A percentile compares a stretch with the other conserved stretches of the same genome.
Conservation (phyloP, 1,140 invertebrate genomes). For the Centruroides vittatus region DNA sequence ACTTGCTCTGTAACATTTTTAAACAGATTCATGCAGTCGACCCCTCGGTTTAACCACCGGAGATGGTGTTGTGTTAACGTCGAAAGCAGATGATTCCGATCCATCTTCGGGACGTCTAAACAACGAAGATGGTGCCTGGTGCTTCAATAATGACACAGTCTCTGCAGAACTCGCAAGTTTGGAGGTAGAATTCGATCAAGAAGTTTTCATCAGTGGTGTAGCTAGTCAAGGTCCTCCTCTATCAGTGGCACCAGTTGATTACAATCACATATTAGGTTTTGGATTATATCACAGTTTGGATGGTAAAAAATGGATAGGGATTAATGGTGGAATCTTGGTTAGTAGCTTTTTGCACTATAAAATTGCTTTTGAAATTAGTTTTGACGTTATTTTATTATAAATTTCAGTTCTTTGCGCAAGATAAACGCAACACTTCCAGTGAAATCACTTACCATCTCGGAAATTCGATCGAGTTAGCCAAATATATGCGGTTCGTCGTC, state of each 20-base stretch:
- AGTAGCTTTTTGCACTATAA: background rate
- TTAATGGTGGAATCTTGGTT: constrained; percentile 3
- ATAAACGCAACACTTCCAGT: background rate
- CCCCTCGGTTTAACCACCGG: too few species aligned
- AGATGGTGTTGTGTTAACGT: too few species aligned
- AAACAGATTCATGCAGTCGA: too few species aligned
- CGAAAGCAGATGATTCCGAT: background rate
- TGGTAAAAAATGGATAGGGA: background rate
- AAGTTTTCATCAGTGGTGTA: constrained; percentile 1
- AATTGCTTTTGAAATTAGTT: too few species aligned
- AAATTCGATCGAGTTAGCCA: background rate
- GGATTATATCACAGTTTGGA: background rate
- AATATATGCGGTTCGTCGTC: constrained; percentile 6
- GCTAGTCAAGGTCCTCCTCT: constrained; percentile 6
- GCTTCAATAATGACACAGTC: constrained; percentile 3
- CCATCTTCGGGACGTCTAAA: background rate
- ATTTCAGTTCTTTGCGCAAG: constrained; percentile 6
- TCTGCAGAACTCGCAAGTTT: background rate
- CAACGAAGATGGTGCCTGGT: constrained; percentile 5
- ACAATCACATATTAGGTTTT: constrained; percentile 5
- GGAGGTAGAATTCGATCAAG: background rate
- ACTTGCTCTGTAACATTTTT: too few species aligned
- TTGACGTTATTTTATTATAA: background rate
- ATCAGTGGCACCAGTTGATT: background rate
- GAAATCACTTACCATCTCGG: constrained; percentile 1